Evolutionary conservation across 1,140 invertebrate species (phyloP), one percentile per base, ranked within the genome.

Genomic region (Platyura marginata): DNA sequence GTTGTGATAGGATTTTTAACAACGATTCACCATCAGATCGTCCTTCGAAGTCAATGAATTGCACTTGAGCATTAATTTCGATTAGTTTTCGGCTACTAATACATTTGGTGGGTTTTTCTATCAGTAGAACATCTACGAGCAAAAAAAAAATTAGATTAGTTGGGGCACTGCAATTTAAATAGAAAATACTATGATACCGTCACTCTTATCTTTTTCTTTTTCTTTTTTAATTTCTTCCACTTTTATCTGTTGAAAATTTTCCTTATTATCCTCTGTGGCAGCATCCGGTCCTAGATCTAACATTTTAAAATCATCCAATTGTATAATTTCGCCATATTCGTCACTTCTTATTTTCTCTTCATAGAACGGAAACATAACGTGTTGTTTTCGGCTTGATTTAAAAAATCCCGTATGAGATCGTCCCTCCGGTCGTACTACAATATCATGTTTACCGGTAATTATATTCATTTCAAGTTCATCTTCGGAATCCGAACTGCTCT

Each of bases 31-130:
- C 92, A 65, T 99, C 95, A 0, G 92, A 95, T 35, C 94, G 70
- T 4, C 95, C 95, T 61, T 99, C 95, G 62, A 98, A 95, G 66
- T 99, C 95, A 44, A 99, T 97, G 51, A 87, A 96, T 46, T 87
- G 79, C 2, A 99, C 75, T 51, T 79, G 77, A 19, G 88, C 88
- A 48, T 82, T 79, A 0, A 98, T 76, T 43, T 76, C 70, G 15
- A 97, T 70, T 0, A 75, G 77, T 20, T 82, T 74, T 3, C 72
- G 72, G 25, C 76, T 68, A n/a, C 75, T 70, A 3, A 93, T 69
- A 58, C 91, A 93, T 63, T 97, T 98, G 6, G 85, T 89, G 19
- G 87, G 88, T 47, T 83, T 72, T 57, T 92, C 86, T 9, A 71
- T 59, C 35, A 74, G 59, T 42, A 55, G 50, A 4, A 54, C 43